These are phyloP conservation scores for Coenobita brevimanus DNA, from an alignment of 1,140 invertebrate genomes.

Conservation along the genomic window DNA sequence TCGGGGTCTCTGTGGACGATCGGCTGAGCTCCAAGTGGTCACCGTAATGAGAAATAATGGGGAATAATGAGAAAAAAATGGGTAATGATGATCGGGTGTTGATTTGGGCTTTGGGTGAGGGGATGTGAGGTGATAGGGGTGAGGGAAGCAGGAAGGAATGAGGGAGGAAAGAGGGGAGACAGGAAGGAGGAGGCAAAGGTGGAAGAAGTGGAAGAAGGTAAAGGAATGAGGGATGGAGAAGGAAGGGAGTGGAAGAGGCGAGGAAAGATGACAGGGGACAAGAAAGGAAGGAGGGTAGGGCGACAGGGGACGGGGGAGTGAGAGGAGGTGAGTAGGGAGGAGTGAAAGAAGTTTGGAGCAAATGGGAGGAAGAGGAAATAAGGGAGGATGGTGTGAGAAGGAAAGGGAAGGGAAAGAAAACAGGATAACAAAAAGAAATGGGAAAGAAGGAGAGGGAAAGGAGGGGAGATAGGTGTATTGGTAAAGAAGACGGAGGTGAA, in stretches of 20 bases:
- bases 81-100: slow-evolving; percentile 38
- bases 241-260: not conserved
- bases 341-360: not conserved
- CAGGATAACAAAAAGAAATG: not conserved
- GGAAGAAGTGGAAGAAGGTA: not conserved
- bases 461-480: not conserved
- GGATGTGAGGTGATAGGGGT: too few species aligned
- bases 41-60: slow-evolving; percentile 57
- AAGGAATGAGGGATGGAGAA: not conserved
- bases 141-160: too few species aligned
- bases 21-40: slow-evolving; percentile 48
- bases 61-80: slow-evolving; percentile 52
- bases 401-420: not conserved
- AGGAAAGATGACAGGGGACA: not conserved
- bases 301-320: not conserved
- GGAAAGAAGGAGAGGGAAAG: not conserved
- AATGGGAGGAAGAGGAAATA: not conserved
- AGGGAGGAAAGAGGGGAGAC: not conserved
- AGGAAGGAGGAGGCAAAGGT: not conserved
- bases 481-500: not conserved
- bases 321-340: not conserved
- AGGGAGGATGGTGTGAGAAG: not conserved
- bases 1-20: not conserved
- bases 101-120: not conserved
- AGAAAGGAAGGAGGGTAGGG: not conserved